phyloP scores from a whole-genome alignment of 1,140 invertebrate genomes.

The Chrysomallon squamiferum region DNA sequence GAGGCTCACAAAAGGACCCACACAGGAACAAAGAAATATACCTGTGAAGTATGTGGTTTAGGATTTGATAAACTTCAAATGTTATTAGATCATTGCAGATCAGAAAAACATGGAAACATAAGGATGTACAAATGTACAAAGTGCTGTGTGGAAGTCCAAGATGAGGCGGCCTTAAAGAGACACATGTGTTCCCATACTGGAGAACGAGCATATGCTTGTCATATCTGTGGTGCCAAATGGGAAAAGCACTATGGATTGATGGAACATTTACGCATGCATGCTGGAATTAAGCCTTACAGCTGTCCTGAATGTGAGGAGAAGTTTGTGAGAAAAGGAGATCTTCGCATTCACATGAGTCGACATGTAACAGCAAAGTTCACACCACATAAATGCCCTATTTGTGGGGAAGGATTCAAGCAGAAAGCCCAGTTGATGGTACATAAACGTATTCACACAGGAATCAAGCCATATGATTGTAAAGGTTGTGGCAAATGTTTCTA shows the following conservation, averaged over 20 bases:
- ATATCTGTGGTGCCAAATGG: too few relatives aligned
- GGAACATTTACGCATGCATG: not conserved
- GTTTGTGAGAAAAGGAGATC: conserved; percentile 10
- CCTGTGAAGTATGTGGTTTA: conserved; percentile 59
- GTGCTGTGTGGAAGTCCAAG: too few relatives aligned
- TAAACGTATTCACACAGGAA: conserved; percentile 81
- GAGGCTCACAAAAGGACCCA: conserved; percentile 59
- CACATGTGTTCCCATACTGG: too few relatives aligned
- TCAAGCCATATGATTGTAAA: conserved; percentile 67
- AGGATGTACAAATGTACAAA: too few relatives aligned
- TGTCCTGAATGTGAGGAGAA: conserved; percentile 10
- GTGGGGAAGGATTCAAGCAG: conserved; percentile 55
- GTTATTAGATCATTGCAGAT: not conserved
- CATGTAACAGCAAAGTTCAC: conserved; percentile 53
- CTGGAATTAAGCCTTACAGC: conserved; percentile 10
- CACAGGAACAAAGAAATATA: conserved; percentile 54
- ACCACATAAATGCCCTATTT: conserved; percentile 56
- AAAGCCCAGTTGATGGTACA: conserved; percentile 86
- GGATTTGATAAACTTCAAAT: conserved; percentile 6
- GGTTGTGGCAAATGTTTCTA: conserved; percentile 91
- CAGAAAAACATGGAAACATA: too few relatives aligned
- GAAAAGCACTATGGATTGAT: not conserved
- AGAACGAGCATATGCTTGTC: too few relatives aligned
- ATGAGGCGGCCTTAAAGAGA: too few relatives aligned
- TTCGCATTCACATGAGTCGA: conserved; percentile 45